phyloP scores from a whole-genome alignment of 1,140 invertebrate genomes.

The Hyphantria cunea region DNA sequence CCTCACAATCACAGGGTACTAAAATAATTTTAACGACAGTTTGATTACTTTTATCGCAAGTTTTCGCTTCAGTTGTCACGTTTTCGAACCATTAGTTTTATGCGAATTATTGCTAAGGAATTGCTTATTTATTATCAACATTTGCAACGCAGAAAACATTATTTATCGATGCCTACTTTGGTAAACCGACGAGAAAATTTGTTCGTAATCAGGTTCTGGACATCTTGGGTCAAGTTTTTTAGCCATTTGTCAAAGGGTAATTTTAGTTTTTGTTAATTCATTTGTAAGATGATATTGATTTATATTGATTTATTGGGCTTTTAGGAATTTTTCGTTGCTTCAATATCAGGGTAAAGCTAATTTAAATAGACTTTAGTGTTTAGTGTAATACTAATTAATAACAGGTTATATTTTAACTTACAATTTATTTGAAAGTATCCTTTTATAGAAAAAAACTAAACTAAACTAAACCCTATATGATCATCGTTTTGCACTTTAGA shows the following conservation, averaged over 20 bases:
- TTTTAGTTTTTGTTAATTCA: constrained; percentile 2
- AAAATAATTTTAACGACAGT: constrained; percentile 78
- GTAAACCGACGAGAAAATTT: constrained; percentile 28
- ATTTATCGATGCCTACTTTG: constrained; percentile 32
- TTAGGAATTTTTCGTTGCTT: no score
- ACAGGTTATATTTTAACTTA: no score
- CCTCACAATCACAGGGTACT: constrained; percentile 54
- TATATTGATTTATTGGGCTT: constrained; percentile 2
- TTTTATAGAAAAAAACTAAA: no score
- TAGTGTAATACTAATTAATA: no score
- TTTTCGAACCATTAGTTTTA: constrained; percentile 78
- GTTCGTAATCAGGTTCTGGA: constrained; percentile 15
- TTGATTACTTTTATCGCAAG: constrained; percentile 79
- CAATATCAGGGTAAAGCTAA: no score
- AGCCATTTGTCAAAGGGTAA: constrained; percentile 2
- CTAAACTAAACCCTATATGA: no score
- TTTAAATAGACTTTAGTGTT: no score
- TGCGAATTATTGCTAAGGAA: constrained; percentile 69
- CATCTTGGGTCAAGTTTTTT: constrained; percentile 19
- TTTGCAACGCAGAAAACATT: constrained; percentile 27
- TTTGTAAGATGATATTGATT: not conserved
- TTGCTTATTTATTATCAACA: constrained; percentile 64
- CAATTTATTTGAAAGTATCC: no score
- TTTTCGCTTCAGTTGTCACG: constrained; percentile 74
- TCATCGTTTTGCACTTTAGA: no score